These are phyloP conservation scores for Tipula lateralis DNA, from an alignment of 2,888 invertebrate genomes.

Conservation along the genomic window DNA sequence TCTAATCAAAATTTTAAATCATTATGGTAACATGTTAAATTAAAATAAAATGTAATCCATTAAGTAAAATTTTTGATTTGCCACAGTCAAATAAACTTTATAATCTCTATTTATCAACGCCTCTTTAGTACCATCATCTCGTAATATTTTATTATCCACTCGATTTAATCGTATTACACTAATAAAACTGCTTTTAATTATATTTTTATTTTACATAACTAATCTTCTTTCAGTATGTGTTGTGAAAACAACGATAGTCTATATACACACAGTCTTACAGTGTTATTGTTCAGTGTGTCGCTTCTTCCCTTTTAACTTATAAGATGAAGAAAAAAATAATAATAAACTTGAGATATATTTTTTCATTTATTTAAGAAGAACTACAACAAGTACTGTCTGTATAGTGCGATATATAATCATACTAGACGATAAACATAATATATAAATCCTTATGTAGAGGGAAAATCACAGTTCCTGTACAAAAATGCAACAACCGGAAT, in stretches of 20 bases:
- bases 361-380: background rate
- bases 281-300: background rate
- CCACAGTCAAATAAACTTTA: background rate
- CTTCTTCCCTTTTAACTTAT: background rate
- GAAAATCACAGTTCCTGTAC: background rate
- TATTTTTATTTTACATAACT: background rate
- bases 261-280: background rate
- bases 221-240: background rate
- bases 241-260: background rate
- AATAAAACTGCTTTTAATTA: background rate
- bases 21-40: too few relatives aligned
- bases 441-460: too few relatives aligned
- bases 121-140: background rate
- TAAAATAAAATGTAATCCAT: background rate
- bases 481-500: background rate
- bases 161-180: conserved; percentile 11
- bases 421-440: background rate
- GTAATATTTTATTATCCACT: conserved; percentile 1
- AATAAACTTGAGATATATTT: background rate
- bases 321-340: background rate
- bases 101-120: background rate
- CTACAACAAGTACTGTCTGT: background rate
- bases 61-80: background rate
- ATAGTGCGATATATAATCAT: background rate
- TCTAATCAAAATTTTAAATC: background rate